Evolutionary conservation across 92 coral and sea anemone species (phyloP), one percentile per base, ranked within the genome.

Genomic region (Blastomussa wellsi): DNA sequence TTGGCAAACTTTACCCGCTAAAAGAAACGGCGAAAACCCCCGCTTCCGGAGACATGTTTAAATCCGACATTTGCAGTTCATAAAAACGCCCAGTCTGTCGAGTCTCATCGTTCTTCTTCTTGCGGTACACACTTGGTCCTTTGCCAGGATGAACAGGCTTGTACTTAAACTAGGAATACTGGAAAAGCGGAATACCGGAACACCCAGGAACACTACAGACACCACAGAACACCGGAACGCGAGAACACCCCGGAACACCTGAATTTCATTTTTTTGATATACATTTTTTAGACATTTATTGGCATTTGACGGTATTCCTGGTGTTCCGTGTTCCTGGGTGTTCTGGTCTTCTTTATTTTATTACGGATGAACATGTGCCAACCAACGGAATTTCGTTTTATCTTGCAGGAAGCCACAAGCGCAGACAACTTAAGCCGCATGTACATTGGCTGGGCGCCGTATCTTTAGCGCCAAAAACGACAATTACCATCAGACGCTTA

Each of bases 391-490:
- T 55, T 66, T 70, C 31, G 33, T 35, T 79, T 35, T 10, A 2
- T 44, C 39, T 86, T 84, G 47, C 90, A 95, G 98, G 98, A 95
- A 26, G 98, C 98, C 35, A 95, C 98, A 7, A 88, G 90, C 59
- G 78, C 76, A 2, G 93, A 91, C 42, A 95, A 95, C 78, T 90
- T 95, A n/a, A 88, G 97, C 49, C 95, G 88, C 8, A 95, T 95
- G 98, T 95, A 95, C 84, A 89, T 95, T 57, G 98, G 98, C 19
- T 95, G 98, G 98, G 98, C 97, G 20, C 92, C 98, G 0, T 90
- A 79, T 77, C 87, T 95, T 0, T 95, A 65, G 26, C 5, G 5
- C 14, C 24, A 7, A 62, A 32, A 32, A 24, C 32, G 68, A 62
- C 68, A 62, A 62, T 0, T 64, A 17, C 73, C 3, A 28, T 62